These are phyloP conservation scores for Drosophila falleni DNA, from an alignment of 2,888 invertebrate species.

Conservation along the genomic window DNA sequence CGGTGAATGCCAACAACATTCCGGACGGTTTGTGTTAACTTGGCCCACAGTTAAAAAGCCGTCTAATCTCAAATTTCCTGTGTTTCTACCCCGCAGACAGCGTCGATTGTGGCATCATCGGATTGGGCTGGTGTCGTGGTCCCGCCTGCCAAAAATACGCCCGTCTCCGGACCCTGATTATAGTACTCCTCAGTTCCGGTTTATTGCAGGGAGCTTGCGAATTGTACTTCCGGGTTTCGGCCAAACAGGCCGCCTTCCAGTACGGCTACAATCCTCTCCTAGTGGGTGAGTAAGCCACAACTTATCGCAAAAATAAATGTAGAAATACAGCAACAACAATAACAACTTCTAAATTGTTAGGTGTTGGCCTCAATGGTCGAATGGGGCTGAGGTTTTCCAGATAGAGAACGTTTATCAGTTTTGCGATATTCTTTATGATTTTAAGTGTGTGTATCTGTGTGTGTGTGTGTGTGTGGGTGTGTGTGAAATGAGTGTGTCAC, in stretches of 20 bases:
- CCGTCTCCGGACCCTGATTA: constrained; percentile 85
- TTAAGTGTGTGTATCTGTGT: constrained; percentile 12
- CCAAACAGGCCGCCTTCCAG: constrained; percentile 86
- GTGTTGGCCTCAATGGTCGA: constrained; percentile 62
- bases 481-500: constrained; percentile 52
- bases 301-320: constrained; percentile 48
- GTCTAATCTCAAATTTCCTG: not conserved
- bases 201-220: constrained; percentile 86
- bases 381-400: constrained; percentile 52
- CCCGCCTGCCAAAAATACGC: constrained; percentile 86
- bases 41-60: not conserved
- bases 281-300: constrained; percentile 84
- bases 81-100: constrained; percentile 75
- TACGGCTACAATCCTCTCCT: constrained; percentile 85
- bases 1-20: constrained; percentile 79
- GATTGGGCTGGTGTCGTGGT: constrained; percentile 86
- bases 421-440: constrained; percentile 76
- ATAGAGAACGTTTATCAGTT: constrained; percentile 65
- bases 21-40: constrained; percentile 68
- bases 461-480: constrained; percentile 22
- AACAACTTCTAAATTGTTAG: constrained; percentile 12
- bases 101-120: constrained; percentile 86
- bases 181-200: constrained; percentile 83
- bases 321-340: not conserved
- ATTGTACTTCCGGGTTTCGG: constrained; percentile 86